Evolutionary conservation across 1,140 invertebrate genomes (phyloP), one percentile per base, ranked within the genome.

Genomic region (Aradophagus sp.): DNA sequence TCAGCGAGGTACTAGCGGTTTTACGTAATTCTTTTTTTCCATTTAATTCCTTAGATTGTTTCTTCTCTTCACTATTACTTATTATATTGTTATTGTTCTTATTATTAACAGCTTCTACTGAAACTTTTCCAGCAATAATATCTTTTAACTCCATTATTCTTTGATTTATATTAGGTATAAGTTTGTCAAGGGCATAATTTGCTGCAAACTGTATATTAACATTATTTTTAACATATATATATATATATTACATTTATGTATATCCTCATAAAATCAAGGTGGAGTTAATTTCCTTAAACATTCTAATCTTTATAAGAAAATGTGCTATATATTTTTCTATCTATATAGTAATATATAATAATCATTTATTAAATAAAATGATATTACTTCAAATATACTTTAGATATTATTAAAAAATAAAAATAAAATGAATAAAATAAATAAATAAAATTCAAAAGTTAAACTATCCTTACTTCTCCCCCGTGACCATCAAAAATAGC

Each of bases 401-500:
- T n/a, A n/a, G n/a, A n/a, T n/a, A n/a, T n/a, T n/a, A n/a, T n/a
- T n/a, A n/a, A n/a, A n/a, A n/a, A n/a, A n/a, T n/a, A n/a, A n/a
- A n/a, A n/a, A n/a, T n/a, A n/a, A n/a, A n/a, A n/a, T n/a, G n/a
- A n/a, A n/a, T n/a, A n/a, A n/a, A n/a, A n/a, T n/a, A n/a, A n/a
- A n/a, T n/a, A n/a, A n/a, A n/a, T n/a, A n/a, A n/a, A n/a, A n/a
- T n/a, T n/a, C n/a, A n/a, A n/a, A n/a, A n/a, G n/a, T n/a, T n/a
- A n/a, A n/a, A n/a, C n/a, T 23, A 23, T 23, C 8, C 8, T 27
- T 86, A 92, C 91, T 85, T 97, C 93, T 39, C 96, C 96, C 45
- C 96, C 96, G 84, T 98, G 96, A 0, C 96, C 96, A 88, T 98
- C 96, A 84, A 97, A 97, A 47, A 97, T 91, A 27, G 95, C 95